These are phyloP conservation scores for Ditula angustiorana DNA, from an alignment of 2,888 invertebrate genomes.

Conservation along the genomic window DNA sequence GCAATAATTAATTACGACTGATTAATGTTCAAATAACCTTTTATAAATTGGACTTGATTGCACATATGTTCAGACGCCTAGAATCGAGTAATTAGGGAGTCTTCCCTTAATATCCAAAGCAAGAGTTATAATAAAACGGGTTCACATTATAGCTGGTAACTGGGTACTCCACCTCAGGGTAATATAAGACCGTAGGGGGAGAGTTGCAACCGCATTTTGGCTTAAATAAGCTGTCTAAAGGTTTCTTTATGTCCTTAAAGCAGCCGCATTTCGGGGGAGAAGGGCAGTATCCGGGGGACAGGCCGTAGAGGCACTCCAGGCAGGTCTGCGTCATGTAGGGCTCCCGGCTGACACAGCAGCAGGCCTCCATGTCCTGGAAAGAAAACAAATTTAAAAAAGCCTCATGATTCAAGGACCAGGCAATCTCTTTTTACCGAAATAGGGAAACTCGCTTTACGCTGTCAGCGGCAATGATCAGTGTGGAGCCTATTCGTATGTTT, in stretches of 20 bases:
- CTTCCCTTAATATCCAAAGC: conserved; percentile 42
- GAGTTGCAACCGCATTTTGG: conserved; percentile 36
- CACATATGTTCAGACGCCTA: no score
- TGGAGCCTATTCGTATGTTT: no score
- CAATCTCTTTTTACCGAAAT: no score
- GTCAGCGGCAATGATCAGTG: no score
- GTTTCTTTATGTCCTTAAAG: conserved; percentile 49
- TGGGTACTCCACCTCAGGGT: conserved; percentile 70
- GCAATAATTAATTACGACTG: no score
- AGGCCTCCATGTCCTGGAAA: conserved; percentile 51
- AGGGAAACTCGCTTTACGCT: no score
- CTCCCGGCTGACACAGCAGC: conserved; percentile 53
- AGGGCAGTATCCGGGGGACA: conserved; percentile 42
- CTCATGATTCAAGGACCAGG: no score
- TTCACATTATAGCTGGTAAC: conserved; percentile 52
- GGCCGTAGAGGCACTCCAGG: conserved; percentile 28
- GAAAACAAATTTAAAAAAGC: no score
- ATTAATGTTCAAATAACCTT: no score
- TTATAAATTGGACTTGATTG: no score
- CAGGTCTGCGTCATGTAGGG: conserved; percentile 46
- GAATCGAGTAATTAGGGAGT: no score
- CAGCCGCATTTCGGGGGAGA: conserved; percentile 45
- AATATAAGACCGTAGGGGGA: conserved; percentile 53
- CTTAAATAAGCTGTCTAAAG: conserved; percentile 46
- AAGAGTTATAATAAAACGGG: conserved; percentile 56